Conservation (phyloP, 1,140 invertebrate genomes). For the Magallana angulata region DNA sequence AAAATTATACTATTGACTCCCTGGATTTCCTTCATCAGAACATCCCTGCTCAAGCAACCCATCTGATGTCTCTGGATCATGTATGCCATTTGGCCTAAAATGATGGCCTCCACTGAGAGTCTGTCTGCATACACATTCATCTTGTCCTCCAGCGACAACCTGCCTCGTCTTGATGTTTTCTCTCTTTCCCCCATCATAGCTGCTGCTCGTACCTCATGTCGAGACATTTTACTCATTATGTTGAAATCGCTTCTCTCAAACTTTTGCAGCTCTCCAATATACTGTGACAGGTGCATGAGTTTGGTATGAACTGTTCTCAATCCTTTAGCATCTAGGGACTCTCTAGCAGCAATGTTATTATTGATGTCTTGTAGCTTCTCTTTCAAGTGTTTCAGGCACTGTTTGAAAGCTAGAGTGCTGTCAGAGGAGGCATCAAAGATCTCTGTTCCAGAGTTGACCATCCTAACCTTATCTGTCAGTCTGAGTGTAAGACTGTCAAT, state of each 20-base stretch:
- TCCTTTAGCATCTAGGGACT: slow-evolving; percentile 68
- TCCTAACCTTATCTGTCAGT: slow-evolving; percentile 59
- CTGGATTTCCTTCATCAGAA: slow-evolving; percentile 70
- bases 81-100: slow-evolving; percentile 74
- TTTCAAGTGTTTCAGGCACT: slow-evolving; percentile 68
- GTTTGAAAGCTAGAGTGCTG: slow-evolving; percentile 65
- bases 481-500: slow-evolving; percentile 63
- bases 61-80: slow-evolving; percentile 67
- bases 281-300: slow-evolving; percentile 67
- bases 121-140: slow-evolving; percentile 73
- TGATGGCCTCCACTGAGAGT: slow-evolving; percentile 73
- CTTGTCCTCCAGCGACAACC: slow-evolving; percentile 66
- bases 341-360: slow-evolving; percentile 65
- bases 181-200: slow-evolving; percentile 54
- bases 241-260: slow-evolving; percentile 70
- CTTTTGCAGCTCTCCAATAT: slow-evolving; percentile 67
- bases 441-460: slow-evolving; percentile 39
- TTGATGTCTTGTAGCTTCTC: slow-evolving; percentile 65
- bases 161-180: slow-evolving; percentile 46
- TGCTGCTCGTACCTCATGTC: slow-evolving; percentile 60
- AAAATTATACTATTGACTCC: slow-evolving; percentile 66
- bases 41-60: slow-evolving; percentile 61
- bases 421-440: slow-evolving; percentile 43
- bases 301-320: slow-evolving; percentile 66
- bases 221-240: slow-evolving; percentile 65